Evolutionary conservation across 2,797 vertebrate genomes (phyloP), one percentile per base, ranked within the genome.

Genomic region (Enteromius argenteus): DNA sequence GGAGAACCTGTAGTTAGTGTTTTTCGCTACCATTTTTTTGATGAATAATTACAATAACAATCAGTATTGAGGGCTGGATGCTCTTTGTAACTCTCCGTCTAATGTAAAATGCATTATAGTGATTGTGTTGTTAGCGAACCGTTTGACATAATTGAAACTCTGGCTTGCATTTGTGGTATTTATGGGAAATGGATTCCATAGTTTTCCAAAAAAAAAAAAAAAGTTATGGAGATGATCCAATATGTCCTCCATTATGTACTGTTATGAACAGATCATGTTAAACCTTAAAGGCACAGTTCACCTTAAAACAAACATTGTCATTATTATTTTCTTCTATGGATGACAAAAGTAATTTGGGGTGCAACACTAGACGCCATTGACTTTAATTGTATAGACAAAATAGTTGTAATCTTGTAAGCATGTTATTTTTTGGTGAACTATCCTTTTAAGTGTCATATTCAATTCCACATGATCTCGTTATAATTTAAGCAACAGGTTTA

Each of bases 1-100:
- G 35, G 8, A 30, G 51, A 68, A 69, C 30, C 17, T 39, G 62
- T 17, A 85, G 35, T 19, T 44, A n/a, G 23, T 68, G 23, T 23
- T 30, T n/a, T 79, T 73, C 21, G 74, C 49, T 74, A 15, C 46
- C 35, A 56, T 74, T 72, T 67, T 14, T 74, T 37, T 49, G 23
- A 62, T 71, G 21, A 64, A 66, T 5, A 46, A 73, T 39, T 69
- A 62, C 3, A 46, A 32, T 84, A 83, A 86, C 46, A 53, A 66
- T 88, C 67, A 75, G 76, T 32, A 68, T 79, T 81, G 58, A 39
- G 77, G 21, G 39, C 53, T 56, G 60, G 73, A 49, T 79, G 87
- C 79, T 80, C 87, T 84, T 86, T 86, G 81, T 86, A 74, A 69
- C 23, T 15, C 37, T 46, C 51, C 27, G 23, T 68, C 49, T 66